phyloP scores from a whole-genome alignment of 2,888 invertebrate species.

The Trachelus troglodyta region DNA sequence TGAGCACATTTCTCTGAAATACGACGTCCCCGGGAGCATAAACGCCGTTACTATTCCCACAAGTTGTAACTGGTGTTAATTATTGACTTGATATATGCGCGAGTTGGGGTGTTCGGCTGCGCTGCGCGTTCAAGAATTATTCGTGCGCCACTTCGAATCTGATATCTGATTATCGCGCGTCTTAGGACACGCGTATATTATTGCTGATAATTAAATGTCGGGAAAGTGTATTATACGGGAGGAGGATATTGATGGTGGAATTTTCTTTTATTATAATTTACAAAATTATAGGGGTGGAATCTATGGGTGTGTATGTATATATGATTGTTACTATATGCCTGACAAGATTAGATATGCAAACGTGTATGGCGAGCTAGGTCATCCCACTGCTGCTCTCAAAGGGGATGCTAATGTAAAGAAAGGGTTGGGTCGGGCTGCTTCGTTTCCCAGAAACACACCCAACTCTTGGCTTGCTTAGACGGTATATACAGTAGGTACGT shows the following conservation, averaged over 20 bases:
- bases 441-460: background rate
- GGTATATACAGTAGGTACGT: background rate
- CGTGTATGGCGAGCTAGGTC: no score
- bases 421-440: slow-evolving; percentile 33
- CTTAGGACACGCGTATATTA: slow-evolving; percentile 47
- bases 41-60: slow-evolving; percentile 65
- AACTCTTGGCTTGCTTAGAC: background rate
- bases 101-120: slow-evolving; percentile 26
- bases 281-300: no score
- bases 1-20: slow-evolving; percentile 65
- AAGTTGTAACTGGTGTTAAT: slow-evolving; percentile 67
- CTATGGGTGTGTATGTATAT: no score
- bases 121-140: slow-evolving; percentile 37
- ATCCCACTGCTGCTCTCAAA: no score
- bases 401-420: slow-evolving; percentile 44
- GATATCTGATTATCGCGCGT: slow-evolving; percentile 63
- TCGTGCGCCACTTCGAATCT: slow-evolving; percentile 50
- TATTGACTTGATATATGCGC: slow-evolving; percentile 61
- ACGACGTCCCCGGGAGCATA: slow-evolving; percentile 66
- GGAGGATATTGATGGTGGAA: no score
- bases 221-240: no score
- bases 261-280: no score
- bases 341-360: no score
- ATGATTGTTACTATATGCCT: no score
- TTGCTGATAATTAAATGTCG: slow-evolving; percentile 58